phyloP scores from a whole-genome alignment of 2,888 invertebrate species.

The Ephialtes manifestator region DNA sequence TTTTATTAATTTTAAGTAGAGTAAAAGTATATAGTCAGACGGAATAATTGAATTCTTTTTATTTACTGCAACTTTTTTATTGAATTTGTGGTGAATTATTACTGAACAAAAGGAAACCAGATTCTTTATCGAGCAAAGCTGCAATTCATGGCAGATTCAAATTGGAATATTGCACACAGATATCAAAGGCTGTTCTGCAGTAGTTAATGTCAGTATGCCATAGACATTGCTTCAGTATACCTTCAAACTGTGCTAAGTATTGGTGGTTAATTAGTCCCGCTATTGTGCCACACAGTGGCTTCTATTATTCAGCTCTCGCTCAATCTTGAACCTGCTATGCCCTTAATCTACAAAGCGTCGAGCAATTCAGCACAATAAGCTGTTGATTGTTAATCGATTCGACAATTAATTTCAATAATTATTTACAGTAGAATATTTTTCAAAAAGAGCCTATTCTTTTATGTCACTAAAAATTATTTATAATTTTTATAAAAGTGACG shows the following conservation, averaged over 20 bases:
- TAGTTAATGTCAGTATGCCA: background rate
- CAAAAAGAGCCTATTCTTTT: too few relatives aligned
- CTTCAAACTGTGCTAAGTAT: background rate
- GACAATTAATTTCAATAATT: background rate
- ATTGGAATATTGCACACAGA: background rate
- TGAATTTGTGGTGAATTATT: background rate
- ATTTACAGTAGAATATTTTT: background rate
- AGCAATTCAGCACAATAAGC: background rate
- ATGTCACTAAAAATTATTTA: too few relatives aligned
- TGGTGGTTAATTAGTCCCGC: constrained; percentile 5
- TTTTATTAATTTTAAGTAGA: too few relatives aligned
- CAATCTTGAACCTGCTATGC: background rate
- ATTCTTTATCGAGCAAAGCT: background rate
- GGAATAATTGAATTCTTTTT: too few relatives aligned
- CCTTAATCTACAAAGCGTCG: background rate
- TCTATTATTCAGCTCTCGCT: background rate
- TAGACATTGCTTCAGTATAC: background rate
- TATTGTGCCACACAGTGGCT: constrained; percentile 1
- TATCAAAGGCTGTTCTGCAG: background rate
- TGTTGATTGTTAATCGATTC: background rate
- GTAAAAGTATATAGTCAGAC: too few relatives aligned
- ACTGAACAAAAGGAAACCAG: background rate
- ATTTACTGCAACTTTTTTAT: too few relatives aligned
- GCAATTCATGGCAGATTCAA: background rate
- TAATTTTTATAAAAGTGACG: too few relatives aligned